Evolutionary conservation across 2,797 vertebrate species (phyloP).

Genomic region (Oreochromis mossambicus): DNA sequence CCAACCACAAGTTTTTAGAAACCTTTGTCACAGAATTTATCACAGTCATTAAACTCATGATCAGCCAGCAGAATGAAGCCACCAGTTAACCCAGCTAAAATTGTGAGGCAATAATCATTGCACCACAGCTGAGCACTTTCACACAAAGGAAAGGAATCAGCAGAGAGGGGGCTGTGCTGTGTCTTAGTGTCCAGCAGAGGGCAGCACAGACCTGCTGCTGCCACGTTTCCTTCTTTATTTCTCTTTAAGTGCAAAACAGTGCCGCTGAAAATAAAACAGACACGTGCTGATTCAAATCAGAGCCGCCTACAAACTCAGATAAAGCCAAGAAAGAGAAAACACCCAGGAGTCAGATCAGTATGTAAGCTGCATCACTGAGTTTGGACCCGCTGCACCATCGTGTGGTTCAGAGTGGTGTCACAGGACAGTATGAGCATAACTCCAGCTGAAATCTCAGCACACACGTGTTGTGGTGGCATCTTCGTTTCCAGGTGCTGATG

Average conservation of each 20-base stretch:
- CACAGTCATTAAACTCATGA: not conserved
- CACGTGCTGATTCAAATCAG: accelerated
- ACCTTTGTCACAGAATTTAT: not conserved
- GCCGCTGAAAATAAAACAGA: not conserved
- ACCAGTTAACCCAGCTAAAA: not conserved
- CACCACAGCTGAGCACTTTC: not conserved
- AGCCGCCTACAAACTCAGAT: not conserved
- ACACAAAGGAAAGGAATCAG: not conserved
- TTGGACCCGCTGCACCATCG: not conserved
- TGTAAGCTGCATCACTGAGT: not conserved
- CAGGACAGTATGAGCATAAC: not conserved
- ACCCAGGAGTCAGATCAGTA: not conserved
- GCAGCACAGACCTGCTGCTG: not conserved
- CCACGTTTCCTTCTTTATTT: not conserved
- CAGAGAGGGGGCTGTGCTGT: not conserved
- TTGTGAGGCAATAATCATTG: not conserved
- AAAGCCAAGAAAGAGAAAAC: not conserved
- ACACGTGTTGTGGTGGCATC: not conserved
- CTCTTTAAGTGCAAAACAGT: not conserved
- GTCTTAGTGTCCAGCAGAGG: not conserved
- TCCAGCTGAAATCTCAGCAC: not conserved
- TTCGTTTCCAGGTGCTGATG: slow-evolving; percentile 81
- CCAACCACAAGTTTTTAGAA: not conserved
- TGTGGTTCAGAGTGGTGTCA: not conserved
- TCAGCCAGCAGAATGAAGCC: not conserved